Conservation (phyloP, 2,888 invertebrate genomes). For the Hipparchia semele region DNA sequence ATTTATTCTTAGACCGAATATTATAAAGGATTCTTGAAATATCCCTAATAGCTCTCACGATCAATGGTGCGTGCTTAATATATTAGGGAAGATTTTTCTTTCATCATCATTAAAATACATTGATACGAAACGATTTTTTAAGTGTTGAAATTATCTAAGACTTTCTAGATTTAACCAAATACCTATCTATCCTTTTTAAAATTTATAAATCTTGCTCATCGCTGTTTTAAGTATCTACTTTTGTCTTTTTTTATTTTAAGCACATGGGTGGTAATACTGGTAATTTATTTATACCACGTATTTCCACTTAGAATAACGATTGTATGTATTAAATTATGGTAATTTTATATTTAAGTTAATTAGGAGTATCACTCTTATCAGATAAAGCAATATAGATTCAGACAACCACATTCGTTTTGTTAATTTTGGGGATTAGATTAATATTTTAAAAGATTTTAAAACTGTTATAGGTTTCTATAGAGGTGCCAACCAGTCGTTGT, state of each 20-base stretch:
- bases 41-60: conserved; percentile 30
- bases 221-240: background rate
- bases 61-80: conserved; percentile 21
- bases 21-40: conserved; percentile 35
- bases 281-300: background rate
- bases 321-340: conserved; percentile 2
- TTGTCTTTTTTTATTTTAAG: background rate
- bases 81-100: conserved; percentile 28
- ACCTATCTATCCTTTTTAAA: no score
- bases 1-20: conserved; percentile 47
- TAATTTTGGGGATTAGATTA: no score
- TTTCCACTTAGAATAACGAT: conserved; percentile 2
- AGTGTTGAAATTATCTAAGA: background rate
- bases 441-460: no score
- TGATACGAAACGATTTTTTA: background rate
- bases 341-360: conserved; percentile 8
- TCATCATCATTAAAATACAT: conserved; percentile 27
- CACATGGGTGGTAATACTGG: background rate
- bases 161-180: background rate
- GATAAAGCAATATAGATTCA: background rate
- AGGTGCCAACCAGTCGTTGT: no score
- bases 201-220: no score
- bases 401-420: background rate
- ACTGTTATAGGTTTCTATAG: no score
- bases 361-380: background rate